Base-by-base conservation (phyloP, 2,113 vertebrate species). In the Vidua macroura region DNA sequence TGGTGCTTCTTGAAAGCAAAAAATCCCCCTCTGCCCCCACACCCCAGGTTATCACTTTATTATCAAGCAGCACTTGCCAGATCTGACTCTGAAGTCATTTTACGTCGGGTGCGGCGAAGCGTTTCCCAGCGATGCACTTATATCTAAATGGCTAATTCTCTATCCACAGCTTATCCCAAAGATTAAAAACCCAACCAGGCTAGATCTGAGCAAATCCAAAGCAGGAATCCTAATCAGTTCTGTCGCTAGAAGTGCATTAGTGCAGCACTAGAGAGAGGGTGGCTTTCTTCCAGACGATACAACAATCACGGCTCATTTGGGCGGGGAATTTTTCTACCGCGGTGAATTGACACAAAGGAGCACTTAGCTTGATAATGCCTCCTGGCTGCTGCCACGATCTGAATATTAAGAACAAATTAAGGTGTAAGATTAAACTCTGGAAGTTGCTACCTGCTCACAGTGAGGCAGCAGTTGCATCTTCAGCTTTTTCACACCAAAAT, bases 321-420 rank as follows among this genome's bases (percentile, higher is more conserved):
- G 93, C 18, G 51, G 92, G 88, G 93, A 92, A 64, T 86, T 90
- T 83, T 92, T 90, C 73, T 75, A 2, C 86, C 31, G 69, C 94
- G 96, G 79, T 88, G 90, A 93, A 94, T 92, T 92, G 93, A 93
- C 95, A 96, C 92, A 95, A 93, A 96, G 86, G 91, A 96, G 83
- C 95, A 96, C 62, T 93, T 93, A 94, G 83, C 90, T 58, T 96
- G 79, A 88, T 91, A 91, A 95, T 78, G 83, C 73, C 58, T 91
- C 70, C 82, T 88, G 92, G 76, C 92, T 96, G 93, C 86, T 95
- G 93, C 80, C 88, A 79, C 6, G 1, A 90, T 83, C 58, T 1
- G 69, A 93, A 92, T 86, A 93, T 94, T 96, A 90, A 93, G 82
- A 90, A 86, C 94, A 88, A 96, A 96, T 95, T 88, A 95, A 90